Evolutionary conservation across 1,140 invertebrate genomes (phyloP).

Genomic region (Ceratina australensis): DNA sequence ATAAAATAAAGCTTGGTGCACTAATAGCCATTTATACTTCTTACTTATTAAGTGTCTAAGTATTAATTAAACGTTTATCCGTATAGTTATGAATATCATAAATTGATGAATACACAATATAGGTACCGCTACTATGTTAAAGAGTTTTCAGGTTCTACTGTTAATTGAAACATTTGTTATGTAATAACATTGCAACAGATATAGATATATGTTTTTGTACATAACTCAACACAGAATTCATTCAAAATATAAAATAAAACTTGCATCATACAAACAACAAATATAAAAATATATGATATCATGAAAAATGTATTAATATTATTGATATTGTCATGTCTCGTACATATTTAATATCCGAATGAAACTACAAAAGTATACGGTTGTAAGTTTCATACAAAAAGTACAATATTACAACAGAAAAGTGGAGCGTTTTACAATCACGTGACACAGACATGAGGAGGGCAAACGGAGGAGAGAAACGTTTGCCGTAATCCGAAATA

Average conservation of each 20-base stretch:
- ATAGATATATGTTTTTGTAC: background rate
- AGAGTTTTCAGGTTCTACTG: conserved; percentile 1
- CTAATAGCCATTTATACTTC: no score
- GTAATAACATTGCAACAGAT: conserved; percentile 4
- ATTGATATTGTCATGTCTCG: background rate
- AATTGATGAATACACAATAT: no score
- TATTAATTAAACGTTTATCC: no score
- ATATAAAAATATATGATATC: background rate
- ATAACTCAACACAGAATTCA: background rate
- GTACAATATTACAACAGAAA: background rate
- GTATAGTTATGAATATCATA: no score
- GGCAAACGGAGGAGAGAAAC: background rate
- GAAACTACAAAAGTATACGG: background rate
- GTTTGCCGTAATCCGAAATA: background rate
- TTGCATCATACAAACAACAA: background rate
- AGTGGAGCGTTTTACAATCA: conserved; percentile 9
- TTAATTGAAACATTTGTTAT: background rate
- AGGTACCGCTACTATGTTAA: background rate
- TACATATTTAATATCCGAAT: background rate
- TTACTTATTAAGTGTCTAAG: no score
- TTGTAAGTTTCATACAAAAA: background rate
- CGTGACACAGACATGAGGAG: conserved; percentile 1
- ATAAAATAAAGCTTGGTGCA: no score
- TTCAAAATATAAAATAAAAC: background rate
- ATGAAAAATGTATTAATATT: background rate